phyloP scores from a whole-genome alignment of 2,888 invertebrate species.

The Margaritifera margaritifera region DNA sequence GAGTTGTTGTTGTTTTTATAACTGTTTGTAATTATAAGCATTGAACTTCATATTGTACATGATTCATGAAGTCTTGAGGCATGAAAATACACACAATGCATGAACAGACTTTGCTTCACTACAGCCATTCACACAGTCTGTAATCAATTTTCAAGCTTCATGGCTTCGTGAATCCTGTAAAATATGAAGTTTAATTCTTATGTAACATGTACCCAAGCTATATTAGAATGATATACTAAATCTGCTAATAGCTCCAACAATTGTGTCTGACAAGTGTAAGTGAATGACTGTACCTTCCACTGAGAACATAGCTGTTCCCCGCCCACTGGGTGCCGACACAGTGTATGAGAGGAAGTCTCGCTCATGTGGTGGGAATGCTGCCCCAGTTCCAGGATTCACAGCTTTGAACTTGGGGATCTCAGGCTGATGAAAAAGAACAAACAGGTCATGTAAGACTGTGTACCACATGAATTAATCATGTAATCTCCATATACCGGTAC shows the following conservation, averaged over 20 bases:
- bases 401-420: constrained; percentile 52
- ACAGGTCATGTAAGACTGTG: neutral
- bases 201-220: neutral
- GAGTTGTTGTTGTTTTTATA: too few species aligned
- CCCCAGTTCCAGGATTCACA: constrained; percentile 31
- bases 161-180: too few species aligned
- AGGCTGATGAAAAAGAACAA: constrained; percentile 46
- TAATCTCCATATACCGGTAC: too few species aligned
- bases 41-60: too few species aligned
- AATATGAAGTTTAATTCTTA: neutral
- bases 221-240: neutral
- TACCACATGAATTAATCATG: neutral
- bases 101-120: too few species aligned
- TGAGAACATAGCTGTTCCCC: constrained; percentile 63
- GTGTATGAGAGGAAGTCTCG: constrained; percentile 67
- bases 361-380: constrained; percentile 32
- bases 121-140: too few species aligned
- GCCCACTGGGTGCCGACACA: constrained; percentile 67
- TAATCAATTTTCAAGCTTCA: neutral
- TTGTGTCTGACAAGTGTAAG: neutral
- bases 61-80: too few species aligned
- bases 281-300: constrained; percentile 58
- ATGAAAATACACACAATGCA: too few species aligned
- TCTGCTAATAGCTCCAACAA: neutral
- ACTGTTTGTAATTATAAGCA: too few species aligned